Conservation (phyloP, 2,113 vertebrate genomes). For the Oryzias curvinotus region DNA sequence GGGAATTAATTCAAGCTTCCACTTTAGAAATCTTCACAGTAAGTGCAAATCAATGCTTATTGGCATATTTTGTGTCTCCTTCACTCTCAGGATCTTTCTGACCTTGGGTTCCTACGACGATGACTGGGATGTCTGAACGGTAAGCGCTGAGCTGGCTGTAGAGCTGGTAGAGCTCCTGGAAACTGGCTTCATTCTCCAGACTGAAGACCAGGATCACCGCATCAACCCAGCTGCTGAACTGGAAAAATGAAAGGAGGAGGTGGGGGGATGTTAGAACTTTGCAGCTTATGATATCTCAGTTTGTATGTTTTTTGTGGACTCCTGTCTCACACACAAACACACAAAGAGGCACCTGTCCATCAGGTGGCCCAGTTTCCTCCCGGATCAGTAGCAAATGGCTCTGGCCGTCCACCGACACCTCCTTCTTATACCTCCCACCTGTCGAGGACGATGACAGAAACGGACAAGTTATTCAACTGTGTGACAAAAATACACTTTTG, state of each 20-base stretch:
- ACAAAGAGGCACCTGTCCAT: slow-evolving; percentile 81
- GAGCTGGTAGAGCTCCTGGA: slow-evolving; percentile 86
- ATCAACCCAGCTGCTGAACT: slow-evolving; percentile 95
- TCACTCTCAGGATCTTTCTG: slow-evolving; percentile 11
- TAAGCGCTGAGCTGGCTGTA: slow-evolving; percentile 81
- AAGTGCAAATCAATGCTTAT: too few species aligned
- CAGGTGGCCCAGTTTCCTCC: slow-evolving; percentile 87
- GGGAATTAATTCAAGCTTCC: too few species aligned
- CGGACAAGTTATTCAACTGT: slow-evolving; percentile 12
- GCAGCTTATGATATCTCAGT: neutral
- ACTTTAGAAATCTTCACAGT: too few species aligned
- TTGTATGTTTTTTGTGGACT: neutral
- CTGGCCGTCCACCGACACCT: slow-evolving; percentile 89
- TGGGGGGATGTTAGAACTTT: neutral
- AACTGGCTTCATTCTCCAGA: slow-evolving; percentile 93
- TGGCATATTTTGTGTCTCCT: neutral
- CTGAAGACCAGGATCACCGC: slow-evolving; percentile 95
- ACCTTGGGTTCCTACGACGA: slow-evolving; percentile 96
- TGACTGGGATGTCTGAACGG: slow-evolving; percentile 84
- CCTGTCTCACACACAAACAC: slow-evolving; percentile 9
- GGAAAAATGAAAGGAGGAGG: slow-evolving; percentile 12
- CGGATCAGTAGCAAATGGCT: slow-evolving; percentile 92
- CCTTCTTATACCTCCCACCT: slow-evolving; percentile 94
- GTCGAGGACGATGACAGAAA: slow-evolving; percentile 30
- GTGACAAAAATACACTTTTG: neutral